A percentile compares a stretch with the other conserved stretches of the same genome.
These are phyloP conservation scores for Nesogale talazaci DNA, from an alignment of 2,113 vertebrate genomes.

Conservation along the genomic window DNA sequence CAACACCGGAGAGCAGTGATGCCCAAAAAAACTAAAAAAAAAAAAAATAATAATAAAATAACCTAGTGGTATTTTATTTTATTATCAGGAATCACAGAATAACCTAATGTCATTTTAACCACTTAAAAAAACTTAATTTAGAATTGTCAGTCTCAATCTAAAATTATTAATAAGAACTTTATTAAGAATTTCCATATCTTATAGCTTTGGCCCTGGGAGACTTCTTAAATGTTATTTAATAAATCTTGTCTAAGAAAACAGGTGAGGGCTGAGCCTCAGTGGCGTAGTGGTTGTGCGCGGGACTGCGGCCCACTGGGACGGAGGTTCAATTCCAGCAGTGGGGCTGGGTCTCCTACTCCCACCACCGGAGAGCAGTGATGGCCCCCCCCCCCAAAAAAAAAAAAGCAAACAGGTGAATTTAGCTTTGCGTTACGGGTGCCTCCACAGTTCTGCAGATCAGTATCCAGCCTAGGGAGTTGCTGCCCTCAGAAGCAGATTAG, in stretches of 20 bases:
- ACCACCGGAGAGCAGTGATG: too few relatives aligned
- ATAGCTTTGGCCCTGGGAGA: not conserved
- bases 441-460: not conserved
- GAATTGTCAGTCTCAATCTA: constrained; percentile 17
- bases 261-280: too few relatives aligned
- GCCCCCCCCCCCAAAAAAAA: too few relatives aligned
- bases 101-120: not conserved
- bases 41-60: too few relatives aligned
- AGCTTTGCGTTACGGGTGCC: not conserved
- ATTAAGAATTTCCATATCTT: constrained; percentile 7
- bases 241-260: constrained; percentile 35
- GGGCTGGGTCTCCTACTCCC: too few relatives aligned
- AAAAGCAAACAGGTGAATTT: not conserved
- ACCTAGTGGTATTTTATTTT: too few relatives aligned
- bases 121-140: constrained; percentile 8
- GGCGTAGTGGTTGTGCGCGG: too few relatives aligned
- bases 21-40: too few relatives aligned
- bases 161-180: not conserved
- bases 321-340: too few relatives aligned
- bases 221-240: constrained; percentile 27
- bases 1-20: too few relatives aligned
- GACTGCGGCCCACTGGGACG: too few relatives aligned
- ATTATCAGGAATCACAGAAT: not conserved
- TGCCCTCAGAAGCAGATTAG: not conserved
- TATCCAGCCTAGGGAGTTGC: not conserved